A percentile compares a stretch with the other conserved stretches of the same genome.
Conservation (phyloP, 2,888 invertebrate genomes). For the Archips crataeganus region DNA sequence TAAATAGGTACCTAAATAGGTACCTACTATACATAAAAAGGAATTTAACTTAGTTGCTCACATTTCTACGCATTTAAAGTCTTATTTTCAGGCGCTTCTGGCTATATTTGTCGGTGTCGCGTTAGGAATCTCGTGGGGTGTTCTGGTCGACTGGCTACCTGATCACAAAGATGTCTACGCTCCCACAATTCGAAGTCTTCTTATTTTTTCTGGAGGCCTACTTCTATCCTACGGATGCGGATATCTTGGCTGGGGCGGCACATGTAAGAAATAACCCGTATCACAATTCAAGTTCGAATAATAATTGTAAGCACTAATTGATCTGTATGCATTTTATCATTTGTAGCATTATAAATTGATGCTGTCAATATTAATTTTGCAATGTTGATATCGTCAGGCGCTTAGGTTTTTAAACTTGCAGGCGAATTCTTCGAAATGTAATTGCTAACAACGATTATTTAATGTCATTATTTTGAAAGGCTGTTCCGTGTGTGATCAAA, state of each 20-base stretch:
- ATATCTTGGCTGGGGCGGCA: slow-evolving; percentile 77
- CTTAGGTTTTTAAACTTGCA: no score
- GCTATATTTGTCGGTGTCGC: slow-evolving; percentile 74
- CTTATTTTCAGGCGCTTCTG: slow-evolving; percentile 66
- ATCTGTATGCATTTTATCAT: no score
- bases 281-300: no score
- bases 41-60: slow-evolving; percentile 2
- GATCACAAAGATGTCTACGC: slow-evolving; percentile 74
- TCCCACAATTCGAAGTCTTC: slow-evolving; percentile 71
- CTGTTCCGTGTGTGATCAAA: background rate
- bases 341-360: no score
- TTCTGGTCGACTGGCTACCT: slow-evolving; percentile 70
- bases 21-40: no score
- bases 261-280: slow-evolving; percentile 61
- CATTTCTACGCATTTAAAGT: slow-evolving; percentile 37
- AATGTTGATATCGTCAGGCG: no score
- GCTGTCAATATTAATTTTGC: no score
- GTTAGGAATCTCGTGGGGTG: slow-evolving; percentile 74
- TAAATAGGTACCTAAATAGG: no score
- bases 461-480: background rate
- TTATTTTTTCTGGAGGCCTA: slow-evolving; percentile 72
- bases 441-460: background rate
- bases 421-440: no score
- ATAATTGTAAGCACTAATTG: no score
- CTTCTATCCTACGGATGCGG: slow-evolving; percentile 69